Conservation (phyloP, 2,113 vertebrate species). For the Callaeas wilsoni region DNA sequence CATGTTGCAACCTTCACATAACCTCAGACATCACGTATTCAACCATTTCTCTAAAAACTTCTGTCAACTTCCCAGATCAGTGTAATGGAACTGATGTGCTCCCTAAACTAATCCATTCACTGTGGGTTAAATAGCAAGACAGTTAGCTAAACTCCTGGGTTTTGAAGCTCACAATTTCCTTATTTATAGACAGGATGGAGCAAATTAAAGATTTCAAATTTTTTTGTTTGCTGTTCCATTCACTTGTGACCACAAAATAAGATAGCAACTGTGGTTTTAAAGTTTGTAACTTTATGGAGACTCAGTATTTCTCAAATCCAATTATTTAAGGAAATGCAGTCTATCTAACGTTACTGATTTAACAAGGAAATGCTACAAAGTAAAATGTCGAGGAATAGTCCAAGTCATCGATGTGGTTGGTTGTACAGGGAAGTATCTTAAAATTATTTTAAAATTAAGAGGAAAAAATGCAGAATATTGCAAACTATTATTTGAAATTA, state of each 20-base stretch:
- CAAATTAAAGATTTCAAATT: constrained; percentile 1
- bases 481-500: neutral
- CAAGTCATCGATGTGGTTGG: neutral
- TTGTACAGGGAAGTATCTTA: neutral
- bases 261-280: neutral
- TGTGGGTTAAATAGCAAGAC: neutral
- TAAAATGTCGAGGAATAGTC: neutral
- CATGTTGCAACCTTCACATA: neutral
- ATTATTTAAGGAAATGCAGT: neutral
- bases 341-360: neutral
- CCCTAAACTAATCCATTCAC: neutral
- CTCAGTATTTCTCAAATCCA: neutral
- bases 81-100: neutral
- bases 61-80: neutral
- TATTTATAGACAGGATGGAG: neutral
- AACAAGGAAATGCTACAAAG: neutral
- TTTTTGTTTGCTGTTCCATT: neutral
- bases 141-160: neutral
- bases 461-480: neutral
- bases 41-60: neutral
- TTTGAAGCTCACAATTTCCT: neutral
- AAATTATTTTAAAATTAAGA: neutral
- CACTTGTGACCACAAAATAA: neutral
- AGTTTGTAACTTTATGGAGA: neutral
- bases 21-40: neutral